A percentile compares a stretch with the other conserved stretches of the same genome.
Evolutionary conservation across 2,888 invertebrate species (phyloP).

Genomic region (Drosophila paramelanica): DNA sequence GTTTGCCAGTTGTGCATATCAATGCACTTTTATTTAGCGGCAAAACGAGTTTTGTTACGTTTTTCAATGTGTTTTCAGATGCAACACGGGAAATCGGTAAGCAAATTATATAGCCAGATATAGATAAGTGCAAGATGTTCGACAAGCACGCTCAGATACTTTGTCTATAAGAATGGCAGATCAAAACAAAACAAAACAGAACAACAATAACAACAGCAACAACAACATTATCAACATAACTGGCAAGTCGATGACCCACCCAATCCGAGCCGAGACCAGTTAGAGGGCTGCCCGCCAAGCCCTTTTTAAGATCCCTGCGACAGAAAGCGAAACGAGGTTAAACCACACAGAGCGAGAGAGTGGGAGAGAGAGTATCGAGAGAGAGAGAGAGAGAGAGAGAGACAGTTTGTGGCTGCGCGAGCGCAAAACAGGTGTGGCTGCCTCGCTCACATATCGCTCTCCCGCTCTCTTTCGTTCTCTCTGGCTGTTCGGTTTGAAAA

Average conservation of each 20-base stretch:
- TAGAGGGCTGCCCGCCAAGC: constrained; percentile 68
- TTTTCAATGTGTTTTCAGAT: constrained; percentile 46
- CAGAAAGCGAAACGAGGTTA: constrained; percentile 73
- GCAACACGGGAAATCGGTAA: constrained; percentile 34
- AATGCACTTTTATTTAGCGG: constrained; percentile 49
- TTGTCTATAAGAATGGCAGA: constrained; percentile 45
- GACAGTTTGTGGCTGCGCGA: constrained; percentile 51
- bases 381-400: constrained; percentile 3
- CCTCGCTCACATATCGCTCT: constrained; percentile 1
- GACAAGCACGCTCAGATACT: constrained; percentile 1
- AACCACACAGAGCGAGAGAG: constrained; percentile 28
- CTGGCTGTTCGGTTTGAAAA: constrained; percentile 33
- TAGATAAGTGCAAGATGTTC: background rate
- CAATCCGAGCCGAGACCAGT: constrained; percentile 68
- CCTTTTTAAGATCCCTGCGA: constrained; percentile 38
- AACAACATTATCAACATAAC: constrained; percentile 31
- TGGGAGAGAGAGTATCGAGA: background rate
- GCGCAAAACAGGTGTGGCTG: constrained; percentile 74
- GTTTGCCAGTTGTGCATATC: constrained; percentile 71
- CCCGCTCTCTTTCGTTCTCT: constrained; percentile 10
- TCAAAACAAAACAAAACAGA: constrained; percentile 50
- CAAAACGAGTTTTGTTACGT: constrained; percentile 65
- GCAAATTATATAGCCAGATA: no score
- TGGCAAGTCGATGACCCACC: constrained; percentile 76
- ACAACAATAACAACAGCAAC: constrained; percentile 6